Base-by-base conservation (phyloP, 2,888 invertebrate species). In the Drosophila anomelani region DNA sequence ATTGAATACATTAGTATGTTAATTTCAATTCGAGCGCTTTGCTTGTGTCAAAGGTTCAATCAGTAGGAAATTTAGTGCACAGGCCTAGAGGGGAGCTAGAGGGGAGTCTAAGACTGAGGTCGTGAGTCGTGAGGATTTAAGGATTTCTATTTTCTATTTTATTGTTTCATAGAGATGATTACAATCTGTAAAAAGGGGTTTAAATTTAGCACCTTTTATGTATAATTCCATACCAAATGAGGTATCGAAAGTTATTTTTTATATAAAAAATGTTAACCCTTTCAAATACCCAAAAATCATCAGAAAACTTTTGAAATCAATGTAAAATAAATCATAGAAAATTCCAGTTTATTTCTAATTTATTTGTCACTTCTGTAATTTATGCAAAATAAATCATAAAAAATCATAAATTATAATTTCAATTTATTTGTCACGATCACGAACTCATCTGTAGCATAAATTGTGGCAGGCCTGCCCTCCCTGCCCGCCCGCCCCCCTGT, bases 1-100 rank as follows among this genome's bases (percentile, higher is more conserved):
- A 76, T 79, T 79, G 74, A 74, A 79, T 73, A 66, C 66, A 72
- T 77, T 79, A 72, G 75, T 72, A 77, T 77, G 82, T 23, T 69
- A 79, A 81, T 81, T 80, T 67, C n/a, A 43, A 5, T 54, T 32
- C 23, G 20, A 26, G 38, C 63, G 60, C 57, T 47, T 70, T 58
- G 54, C 36, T 57, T 39, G 51, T 56, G 73, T 63, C 73, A 72
- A 72, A 58, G 68, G 38, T 68, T 68, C 56, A 68, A 68, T 68
- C 68, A 56, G 68, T n/a, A 47, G 39, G 10, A 49, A 43, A 55
- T 17, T 46, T 20, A 47, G 66, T 51, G 62, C 32, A 51, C 51
- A 34, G 43, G 51, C 26, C 9, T 55, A 34, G 67, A 12, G 47
- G 41, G n/a, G 67, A 10, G 26, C 9, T 47, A 34, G 67, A 12